Percentiles rank a stretch among this genome's conserved stretches.
These are phyloP conservation scores for Tolypeutes matacus DNA, from an alignment of 2,797 vertebrate genomes.

Conservation along the genomic window DNA sequence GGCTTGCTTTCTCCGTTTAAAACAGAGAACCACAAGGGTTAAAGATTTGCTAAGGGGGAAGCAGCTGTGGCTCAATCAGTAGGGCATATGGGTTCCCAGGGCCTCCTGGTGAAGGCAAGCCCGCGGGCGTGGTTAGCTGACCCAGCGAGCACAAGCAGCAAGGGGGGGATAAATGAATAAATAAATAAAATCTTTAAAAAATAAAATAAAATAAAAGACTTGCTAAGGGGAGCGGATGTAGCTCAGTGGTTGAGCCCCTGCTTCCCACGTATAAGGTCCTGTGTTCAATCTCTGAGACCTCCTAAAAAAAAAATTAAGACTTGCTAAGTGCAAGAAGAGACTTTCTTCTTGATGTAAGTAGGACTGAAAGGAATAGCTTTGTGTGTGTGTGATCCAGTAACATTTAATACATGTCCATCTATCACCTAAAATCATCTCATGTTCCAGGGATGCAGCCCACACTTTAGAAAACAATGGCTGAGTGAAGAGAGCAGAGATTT, in stretches of 20 bases:
- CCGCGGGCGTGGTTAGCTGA: too few relatives aligned
- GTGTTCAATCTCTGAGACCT: too few relatives aligned
- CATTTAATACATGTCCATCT: not conserved
- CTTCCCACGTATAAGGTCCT: too few relatives aligned
- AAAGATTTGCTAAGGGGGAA: not conserved
- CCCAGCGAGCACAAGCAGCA: too few relatives aligned
- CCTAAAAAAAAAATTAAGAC: too few relatives aligned
- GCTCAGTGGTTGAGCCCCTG: too few relatives aligned
- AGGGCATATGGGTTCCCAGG: too few relatives aligned
- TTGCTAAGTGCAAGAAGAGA: not conserved
- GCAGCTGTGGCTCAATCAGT: too few relatives aligned
- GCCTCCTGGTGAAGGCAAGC: too few relatives aligned
- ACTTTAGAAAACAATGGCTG: not conserved
- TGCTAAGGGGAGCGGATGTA: not conserved
- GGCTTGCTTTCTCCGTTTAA: not conserved
- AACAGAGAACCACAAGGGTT: not conserved
- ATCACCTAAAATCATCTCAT: not conserved
- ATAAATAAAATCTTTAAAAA: too few relatives aligned
- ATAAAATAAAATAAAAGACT: too few relatives aligned
- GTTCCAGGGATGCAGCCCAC: not conserved
- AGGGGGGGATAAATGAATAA: too few relatives aligned
- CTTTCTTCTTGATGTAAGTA: not conserved
- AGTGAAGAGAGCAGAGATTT: not conserved
- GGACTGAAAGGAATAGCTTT: not conserved
- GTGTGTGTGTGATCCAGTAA: not conserved